phyloP scores from a whole-genome alignment of 2,888 invertebrate species.

The Enoplolaimus lenunculus region DNA sequence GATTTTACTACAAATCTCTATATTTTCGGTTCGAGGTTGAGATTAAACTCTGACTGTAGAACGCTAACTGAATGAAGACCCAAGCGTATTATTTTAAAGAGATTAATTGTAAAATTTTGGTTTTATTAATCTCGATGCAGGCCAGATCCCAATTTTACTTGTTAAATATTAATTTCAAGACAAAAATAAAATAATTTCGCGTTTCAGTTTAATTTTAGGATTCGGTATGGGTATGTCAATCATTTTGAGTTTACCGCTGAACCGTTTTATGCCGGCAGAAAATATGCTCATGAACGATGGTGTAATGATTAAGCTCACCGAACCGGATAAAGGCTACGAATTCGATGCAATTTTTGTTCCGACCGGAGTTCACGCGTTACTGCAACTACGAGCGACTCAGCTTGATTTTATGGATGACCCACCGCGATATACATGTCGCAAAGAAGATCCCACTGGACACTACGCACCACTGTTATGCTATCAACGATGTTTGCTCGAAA shows the following conservation, averaged over 20 bases:
- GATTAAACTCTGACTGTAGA: too few relatives aligned
- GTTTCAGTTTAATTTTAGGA: slow-evolving; percentile 26
- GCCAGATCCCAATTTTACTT: too few relatives aligned
- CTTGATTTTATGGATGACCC: slow-evolving; percentile 16
- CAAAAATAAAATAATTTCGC: too few relatives aligned
- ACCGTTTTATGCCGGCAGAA: slow-evolving; percentile 30
- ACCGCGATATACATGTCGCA: slow-evolving; percentile 9
- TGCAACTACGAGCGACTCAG: slow-evolving; percentile 31
- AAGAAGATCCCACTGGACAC: not conserved
- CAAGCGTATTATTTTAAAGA: too few relatives aligned
- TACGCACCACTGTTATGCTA: not conserved
- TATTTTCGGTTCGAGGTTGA: too few relatives aligned
- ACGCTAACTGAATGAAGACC: too few relatives aligned
- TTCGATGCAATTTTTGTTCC: slow-evolving; percentile 31
- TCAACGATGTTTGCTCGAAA: not conserved
- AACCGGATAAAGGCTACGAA: slow-evolving; percentile 29
- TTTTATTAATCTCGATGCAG: too few relatives aligned
- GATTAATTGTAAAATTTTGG: too few relatives aligned
- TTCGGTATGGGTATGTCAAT: slow-evolving; percentile 30
- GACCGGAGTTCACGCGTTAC: slow-evolving; percentile 33
- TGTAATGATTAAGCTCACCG: slow-evolving; percentile 32
- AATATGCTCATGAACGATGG: slow-evolving; percentile 35
- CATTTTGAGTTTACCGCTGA: slow-evolving; percentile 30
- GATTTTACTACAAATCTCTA: too few relatives aligned
- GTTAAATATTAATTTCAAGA: too few relatives aligned